These are phyloP conservation scores for Daktulosphaira vitifoliae DNA, from an alignment of 1,140 invertebrate genomes.

Conservation along the genomic window DNA sequence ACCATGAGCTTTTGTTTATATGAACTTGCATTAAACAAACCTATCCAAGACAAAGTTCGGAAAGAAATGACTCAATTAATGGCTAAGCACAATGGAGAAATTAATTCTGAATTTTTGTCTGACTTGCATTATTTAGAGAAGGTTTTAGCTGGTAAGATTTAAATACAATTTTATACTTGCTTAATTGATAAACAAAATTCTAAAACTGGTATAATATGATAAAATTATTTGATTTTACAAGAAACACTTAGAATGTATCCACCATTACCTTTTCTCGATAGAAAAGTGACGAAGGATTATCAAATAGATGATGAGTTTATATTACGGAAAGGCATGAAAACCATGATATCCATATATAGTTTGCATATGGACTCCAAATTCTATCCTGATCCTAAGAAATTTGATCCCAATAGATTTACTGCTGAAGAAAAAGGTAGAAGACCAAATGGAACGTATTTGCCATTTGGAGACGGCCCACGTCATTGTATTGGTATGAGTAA, in stretches of 20 bases:
- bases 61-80: constrained; percentile 35
- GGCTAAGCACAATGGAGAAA: constrained; percentile 44
- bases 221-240: constrained; percentile 28
- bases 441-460: constrained; percentile 45
- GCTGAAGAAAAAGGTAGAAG: constrained; percentile 40
- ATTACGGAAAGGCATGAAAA: constrained; percentile 46
- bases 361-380: constrained; percentile 44
- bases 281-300: constrained; percentile 47
- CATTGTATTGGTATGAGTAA: constrained; percentile 43
- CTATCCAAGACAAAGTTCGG: constrained; percentile 35
- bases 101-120: constrained; percentile 46
- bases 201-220: too few relatives aligned
- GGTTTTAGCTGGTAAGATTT: constrained; percentile 42
- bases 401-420: constrained; percentile 55
- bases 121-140: constrained; percentile 43
- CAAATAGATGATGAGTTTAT: constrained; percentile 46
- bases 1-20: constrained; percentile 35
- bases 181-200: too few relatives aligned
- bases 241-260: constrained; percentile 54
- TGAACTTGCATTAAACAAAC: constrained; percentile 35
- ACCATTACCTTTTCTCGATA: constrained; percentile 47
- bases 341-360: constrained; percentile 46
- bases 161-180: background rate
- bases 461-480: constrained; percentile 49
- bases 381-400: constrained; percentile 52